Evolutionary conservation across 2,888 invertebrate species (phyloP), one percentile per base, ranked within the genome.

Genomic region (Apamea sordens): DNA sequence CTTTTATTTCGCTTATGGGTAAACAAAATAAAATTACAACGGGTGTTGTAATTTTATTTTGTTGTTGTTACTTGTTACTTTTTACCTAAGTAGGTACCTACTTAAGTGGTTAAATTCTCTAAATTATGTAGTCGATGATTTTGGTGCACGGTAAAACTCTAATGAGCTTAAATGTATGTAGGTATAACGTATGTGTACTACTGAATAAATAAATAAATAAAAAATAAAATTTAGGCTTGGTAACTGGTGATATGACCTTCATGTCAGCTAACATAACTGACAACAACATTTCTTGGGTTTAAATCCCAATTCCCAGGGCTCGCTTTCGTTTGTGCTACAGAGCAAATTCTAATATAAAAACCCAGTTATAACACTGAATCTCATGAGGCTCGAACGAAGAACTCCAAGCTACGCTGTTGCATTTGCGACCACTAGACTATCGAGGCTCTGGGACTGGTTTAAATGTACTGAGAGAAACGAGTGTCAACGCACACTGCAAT

Each of bases 401-500:
- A 36, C n/a, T 4, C 3, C 53, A 64, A 7, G 41, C 8, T 21
- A 28, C 24, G n/a, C 21, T 44, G 8, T 41, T 36, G 24, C n/a
- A 79, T 7, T 56, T 65, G 36, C n/a, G n/a, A 41, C 56, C 10
- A 13, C 2, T 41, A n/a, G n/a, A 64, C 47, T 44, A 13, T 64
- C 24, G 28, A 24, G 36, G 28, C 18, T 18, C 24, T 53, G 28
- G 28, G 41, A 50, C 74, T n/a, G 21, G 21, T 71, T 71, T 28
- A 44, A 21, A 73, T 28, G 7, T 10, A 50, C 50, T 50, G 11
- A 47, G 61, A 63, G 13, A 82, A 59, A 68, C n/a, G 24, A 56
- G 53, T 56, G 69, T 41, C 56, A 41, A 80, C 73, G 8, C 64
- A 28, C 32, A 28, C 13, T 44, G 63, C 56, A 28, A 53, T 11